phyloP scores from a whole-genome alignment of 2,888 invertebrate genomes.

The Leistus spinibarbis region DNA sequence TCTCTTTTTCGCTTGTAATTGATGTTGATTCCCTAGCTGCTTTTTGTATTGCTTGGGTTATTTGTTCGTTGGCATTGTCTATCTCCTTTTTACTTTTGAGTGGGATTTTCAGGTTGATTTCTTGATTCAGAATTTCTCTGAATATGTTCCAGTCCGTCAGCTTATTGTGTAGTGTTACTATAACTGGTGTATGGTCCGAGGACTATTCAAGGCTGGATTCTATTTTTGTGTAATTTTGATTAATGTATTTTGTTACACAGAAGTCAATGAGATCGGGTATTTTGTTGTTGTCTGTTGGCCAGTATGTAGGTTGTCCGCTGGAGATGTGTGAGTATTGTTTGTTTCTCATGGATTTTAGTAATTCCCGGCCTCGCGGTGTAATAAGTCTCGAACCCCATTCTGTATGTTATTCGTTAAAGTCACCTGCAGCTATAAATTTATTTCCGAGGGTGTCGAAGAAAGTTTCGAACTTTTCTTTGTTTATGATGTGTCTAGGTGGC shows the following conservation, averaged over 20 bases:
- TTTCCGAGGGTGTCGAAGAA: too few species aligned
- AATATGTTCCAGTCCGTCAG: conserved; percentile 31
- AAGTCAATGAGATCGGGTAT: conserved; percentile 42
- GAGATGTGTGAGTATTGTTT: not conserved
- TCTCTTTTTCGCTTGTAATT: not conserved
- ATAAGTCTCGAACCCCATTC: not conserved
- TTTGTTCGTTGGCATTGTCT: not conserved
- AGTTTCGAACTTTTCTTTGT: conserved; percentile 40
- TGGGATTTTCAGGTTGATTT: too few species aligned
- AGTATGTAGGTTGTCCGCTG: not conserved
- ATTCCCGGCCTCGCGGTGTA: not conserved
- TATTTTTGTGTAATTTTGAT: conserved; percentile 1
- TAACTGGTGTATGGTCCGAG: conserved; percentile 25
- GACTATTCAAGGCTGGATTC: conserved; percentile 41
- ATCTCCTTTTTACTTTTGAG: not conserved
- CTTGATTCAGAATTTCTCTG: conserved; percentile 1
- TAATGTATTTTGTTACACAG: conserved; percentile 38
- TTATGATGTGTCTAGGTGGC: conserved; percentile 11
- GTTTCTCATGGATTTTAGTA: not conserved
- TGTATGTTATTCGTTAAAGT: too few species aligned
- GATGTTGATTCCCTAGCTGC: not conserved
- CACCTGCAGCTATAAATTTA: too few species aligned
- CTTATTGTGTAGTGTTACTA: conserved; percentile 9
- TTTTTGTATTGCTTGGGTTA: not conserved
- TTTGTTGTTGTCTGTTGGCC: too few species aligned